phyloP scores from a whole-genome alignment of 1,140 invertebrate genomes.

The Drosophila busckii region DNA sequence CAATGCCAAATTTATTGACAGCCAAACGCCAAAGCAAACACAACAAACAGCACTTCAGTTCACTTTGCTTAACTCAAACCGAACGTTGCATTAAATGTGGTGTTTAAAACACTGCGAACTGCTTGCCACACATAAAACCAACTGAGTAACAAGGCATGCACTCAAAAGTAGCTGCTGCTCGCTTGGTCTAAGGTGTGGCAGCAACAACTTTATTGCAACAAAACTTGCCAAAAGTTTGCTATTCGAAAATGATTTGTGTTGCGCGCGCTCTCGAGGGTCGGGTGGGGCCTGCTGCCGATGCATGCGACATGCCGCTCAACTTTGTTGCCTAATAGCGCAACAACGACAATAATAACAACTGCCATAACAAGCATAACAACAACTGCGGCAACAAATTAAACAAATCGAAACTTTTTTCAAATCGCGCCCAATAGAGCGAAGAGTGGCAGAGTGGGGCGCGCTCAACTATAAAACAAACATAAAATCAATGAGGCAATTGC shows the following conservation, averaged over 20 bases:
- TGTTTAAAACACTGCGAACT: constrained; percentile 69
- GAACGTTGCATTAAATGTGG: constrained; percentile 75
- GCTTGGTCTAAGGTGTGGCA: constrained; percentile 43
- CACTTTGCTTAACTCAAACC: constrained; percentile 51
- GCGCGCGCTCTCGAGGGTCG: not conserved
- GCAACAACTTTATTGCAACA: constrained; percentile 65
- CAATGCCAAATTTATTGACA: no score
- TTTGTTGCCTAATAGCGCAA: constrained; percentile 61
- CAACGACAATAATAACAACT: constrained; percentile 9
- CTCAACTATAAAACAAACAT: constrained; percentile 11
- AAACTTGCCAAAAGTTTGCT: constrained; percentile 67
- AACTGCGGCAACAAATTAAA: constrained; percentile 57
- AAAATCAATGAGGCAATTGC: constrained; percentile 16
- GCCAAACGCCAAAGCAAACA: constrained; percentile 5
- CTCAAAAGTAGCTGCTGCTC: constrained; percentile 9
- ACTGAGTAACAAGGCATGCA: constrained; percentile 49
- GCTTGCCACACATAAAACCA: constrained; percentile 62
- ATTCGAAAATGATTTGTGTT: constrained; percentile 71
- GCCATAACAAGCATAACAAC: constrained; percentile 19
- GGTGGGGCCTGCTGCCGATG: constrained; percentile 5
- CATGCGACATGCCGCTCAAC: constrained; percentile 60
- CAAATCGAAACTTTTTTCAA: constrained; percentile 52
- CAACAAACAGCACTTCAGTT: constrained; percentile 11
- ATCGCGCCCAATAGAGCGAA: not conserved
- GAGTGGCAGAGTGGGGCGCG: not conserved